These are phyloP conservation scores for Aphodius granarius DNA, from an alignment of 2,888 invertebrate genomes.

Conservation along the genomic window DNA sequence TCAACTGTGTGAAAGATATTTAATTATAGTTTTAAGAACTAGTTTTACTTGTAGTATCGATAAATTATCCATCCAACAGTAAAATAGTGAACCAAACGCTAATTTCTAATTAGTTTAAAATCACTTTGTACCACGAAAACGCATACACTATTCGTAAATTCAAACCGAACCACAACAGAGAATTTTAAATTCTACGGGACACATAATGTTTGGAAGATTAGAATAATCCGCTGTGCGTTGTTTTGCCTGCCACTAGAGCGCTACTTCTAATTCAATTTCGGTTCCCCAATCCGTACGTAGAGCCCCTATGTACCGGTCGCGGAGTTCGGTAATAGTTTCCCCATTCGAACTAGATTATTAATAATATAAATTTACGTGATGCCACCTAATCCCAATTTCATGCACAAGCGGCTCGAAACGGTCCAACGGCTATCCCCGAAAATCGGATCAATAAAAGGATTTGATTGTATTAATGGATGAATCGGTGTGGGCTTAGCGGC, in stretches of 20 bases:
- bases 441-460: constrained; percentile 43
- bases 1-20: too few species aligned
- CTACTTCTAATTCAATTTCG: neutral
- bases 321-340: constrained; percentile 19
- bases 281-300: neutral
- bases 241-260: neutral
- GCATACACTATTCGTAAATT: neutral
- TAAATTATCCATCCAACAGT: too few species aligned
- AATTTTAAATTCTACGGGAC: neutral
- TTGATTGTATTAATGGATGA: constrained; percentile 37
- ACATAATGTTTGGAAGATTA: neutral
- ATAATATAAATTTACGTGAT: constrained; percentile 46
- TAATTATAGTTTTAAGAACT: too few species aligned
- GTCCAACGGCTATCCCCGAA: constrained; percentile 17
- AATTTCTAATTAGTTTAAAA: neutral
- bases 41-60: too few species aligned
- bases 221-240: neutral
- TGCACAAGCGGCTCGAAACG: constrained; percentile 35
- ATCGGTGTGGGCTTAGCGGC: constrained; percentile 27
- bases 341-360: constrained; percentile 32
- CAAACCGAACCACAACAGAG: neutral
- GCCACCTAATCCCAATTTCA: constrained; percentile 41
- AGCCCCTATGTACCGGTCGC: neutral
- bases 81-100: too few species aligned
- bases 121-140: neutral